phyloP scores from a whole-genome alignment of 2,797 vertebrate genomes.

The Anguilla obscura region DNA sequence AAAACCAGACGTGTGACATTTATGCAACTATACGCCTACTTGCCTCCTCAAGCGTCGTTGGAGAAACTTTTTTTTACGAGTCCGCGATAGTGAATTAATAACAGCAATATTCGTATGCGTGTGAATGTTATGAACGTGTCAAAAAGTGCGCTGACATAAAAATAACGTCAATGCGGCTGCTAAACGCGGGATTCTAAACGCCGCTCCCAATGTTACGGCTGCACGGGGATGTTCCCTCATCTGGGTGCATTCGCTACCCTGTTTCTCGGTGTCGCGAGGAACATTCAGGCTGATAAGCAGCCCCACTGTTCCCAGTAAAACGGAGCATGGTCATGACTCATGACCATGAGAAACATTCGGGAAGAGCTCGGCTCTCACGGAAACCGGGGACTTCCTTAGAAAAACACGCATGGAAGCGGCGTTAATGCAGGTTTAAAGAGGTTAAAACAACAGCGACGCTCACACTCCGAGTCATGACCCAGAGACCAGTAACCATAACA shows the following conservation, averaged over 20 bases:
- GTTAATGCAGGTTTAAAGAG: conserved; percentile 53
- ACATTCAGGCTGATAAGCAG: not conserved
- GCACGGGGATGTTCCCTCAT: not conserved
- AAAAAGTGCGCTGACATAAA: not conserved
- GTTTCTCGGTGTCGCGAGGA: not conserved
- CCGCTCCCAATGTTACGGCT: not conserved
- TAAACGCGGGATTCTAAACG: not conserved
- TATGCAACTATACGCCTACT: not conserved
- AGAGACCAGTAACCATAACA: conserved; percentile 37
- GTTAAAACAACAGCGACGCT: conserved; percentile 61
- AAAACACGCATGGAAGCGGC: conserved; percentile 49
- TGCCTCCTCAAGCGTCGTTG: not conserved
- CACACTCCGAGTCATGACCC: conserved; percentile 44
- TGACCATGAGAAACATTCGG: conserved; percentile 32
- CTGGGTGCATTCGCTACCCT: not conserved
- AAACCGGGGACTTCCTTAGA: conserved; percentile 50
- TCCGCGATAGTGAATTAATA: not conserved
- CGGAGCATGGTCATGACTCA: not conserved
- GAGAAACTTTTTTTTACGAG: not conserved
- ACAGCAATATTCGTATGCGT: not conserved
- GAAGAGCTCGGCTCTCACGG: conserved; percentile 35
- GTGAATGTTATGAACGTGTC: not conserved
- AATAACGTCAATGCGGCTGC: not conserved
- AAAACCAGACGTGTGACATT: not conserved
- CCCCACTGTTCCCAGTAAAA: not conserved